Evolutionary conservation across 2,888 invertebrate species (phyloP).

Genomic region (Athrips mouffetella): DNA sequence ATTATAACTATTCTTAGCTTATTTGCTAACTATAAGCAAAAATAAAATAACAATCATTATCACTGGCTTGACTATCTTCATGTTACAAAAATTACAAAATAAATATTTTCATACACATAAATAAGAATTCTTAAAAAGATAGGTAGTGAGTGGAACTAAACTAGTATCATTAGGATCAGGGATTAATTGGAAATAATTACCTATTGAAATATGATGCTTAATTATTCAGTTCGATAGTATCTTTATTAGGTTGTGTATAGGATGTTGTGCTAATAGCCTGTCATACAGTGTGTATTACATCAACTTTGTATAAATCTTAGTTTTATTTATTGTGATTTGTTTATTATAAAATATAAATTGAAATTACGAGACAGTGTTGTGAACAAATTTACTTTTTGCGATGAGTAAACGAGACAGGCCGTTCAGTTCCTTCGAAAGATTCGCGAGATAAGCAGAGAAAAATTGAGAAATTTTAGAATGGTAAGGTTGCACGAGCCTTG

Average conservation of each 20-base stretch:
- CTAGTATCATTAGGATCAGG: conserved; percentile 28
- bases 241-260: conserved; percentile 56
- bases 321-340: conserved; percentile 66
- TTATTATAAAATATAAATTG: conserved; percentile 29
- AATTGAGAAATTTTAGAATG: too few species aligned
- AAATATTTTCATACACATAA: conserved; percentile 33
- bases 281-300: conserved; percentile 36
- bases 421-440: too few species aligned
- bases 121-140: conserved; percentile 15
- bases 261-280: conserved; percentile 31
- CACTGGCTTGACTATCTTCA: conserved; percentile 36
- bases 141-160: conserved; percentile 1
- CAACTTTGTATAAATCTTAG: conserved; percentile 45
- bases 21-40: conserved; percentile 30
- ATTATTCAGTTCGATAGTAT: conserved; percentile 26
- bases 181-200: conserved; percentile 26
- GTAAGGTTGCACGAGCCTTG: too few species aligned
- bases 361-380: not conserved
- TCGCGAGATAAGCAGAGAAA: too few species aligned
- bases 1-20: conserved; percentile 25
- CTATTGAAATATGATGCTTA: conserved; percentile 20
- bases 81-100: conserved; percentile 26
- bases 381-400: not conserved
- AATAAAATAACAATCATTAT: conserved; percentile 29
- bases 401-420: too few species aligned